These are phyloP conservation scores for Argyresthia goedartella DNA, from an alignment of 2,888 invertebrate genomes.

Conservation along the genomic window DNA sequence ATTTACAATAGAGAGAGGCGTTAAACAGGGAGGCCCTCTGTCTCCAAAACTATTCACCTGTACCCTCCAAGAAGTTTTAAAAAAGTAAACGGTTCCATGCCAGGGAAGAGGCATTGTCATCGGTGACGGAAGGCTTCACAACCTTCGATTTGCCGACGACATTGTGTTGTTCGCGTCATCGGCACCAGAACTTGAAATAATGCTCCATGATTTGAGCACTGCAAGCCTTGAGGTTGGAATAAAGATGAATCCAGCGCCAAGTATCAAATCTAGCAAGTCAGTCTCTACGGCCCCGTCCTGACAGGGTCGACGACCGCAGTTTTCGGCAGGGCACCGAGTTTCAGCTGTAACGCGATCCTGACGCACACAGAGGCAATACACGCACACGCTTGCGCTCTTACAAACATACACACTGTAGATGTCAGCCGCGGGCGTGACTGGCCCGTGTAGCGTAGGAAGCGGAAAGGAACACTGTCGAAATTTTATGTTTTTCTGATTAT, in stretches of 20 bases:
- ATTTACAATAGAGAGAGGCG: too few species aligned
- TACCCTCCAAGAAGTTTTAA: too few species aligned
- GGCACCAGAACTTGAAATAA: too few species aligned
- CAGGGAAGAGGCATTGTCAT: too few species aligned
- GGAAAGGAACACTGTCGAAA: slow-evolving; percentile 32
- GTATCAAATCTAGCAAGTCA: slow-evolving; percentile 26
- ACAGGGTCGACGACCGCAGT: slow-evolving; percentile 61
- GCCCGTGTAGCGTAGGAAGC: slow-evolving; percentile 16
- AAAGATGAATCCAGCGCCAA: slow-evolving; percentile 10
- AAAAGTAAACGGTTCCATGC: too few species aligned
- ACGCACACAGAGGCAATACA: slow-evolving; percentile 30
- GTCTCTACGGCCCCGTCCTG: slow-evolving; percentile 50
- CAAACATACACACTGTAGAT: slow-evolving; percentile 9
- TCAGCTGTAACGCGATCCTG: slow-evolving; percentile 67
- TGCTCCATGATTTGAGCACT: too few species aligned
- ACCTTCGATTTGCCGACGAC: too few species aligned
- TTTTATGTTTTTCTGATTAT: slow-evolving; percentile 26
- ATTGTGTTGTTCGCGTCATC: too few species aligned
- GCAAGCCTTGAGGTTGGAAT: too few species aligned
- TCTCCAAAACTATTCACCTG: too few species aligned
- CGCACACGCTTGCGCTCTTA: slow-evolving; percentile 13
- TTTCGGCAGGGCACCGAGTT: slow-evolving; percentile 58
- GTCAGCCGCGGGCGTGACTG: not conserved
- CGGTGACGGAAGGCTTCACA: too few species aligned
- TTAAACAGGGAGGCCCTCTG: too few species aligned